These are phyloP conservation scores for Agonopterix heracliana DNA, from an alignment of 2,888 invertebrate genomes.

Conservation along the genomic window DNA sequence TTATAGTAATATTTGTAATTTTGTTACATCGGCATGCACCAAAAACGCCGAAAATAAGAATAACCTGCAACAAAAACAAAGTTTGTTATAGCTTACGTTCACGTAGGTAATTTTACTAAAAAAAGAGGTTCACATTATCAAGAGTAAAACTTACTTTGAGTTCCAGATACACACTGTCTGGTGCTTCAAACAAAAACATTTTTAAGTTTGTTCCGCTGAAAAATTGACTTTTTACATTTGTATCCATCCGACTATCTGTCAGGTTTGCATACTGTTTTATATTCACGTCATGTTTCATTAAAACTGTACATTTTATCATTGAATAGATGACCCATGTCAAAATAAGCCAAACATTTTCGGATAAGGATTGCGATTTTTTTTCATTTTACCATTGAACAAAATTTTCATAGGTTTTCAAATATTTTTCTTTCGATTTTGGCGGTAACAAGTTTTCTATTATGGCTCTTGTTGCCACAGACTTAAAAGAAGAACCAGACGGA, in stretches of 20 bases:
- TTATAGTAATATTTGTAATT: constrained; percentile 7
- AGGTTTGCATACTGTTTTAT: constrained; percentile 12
- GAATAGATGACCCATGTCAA: constrained; percentile 14
- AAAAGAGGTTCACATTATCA: too few species aligned
- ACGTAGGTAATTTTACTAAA: not conserved
- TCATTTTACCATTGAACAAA: constrained; percentile 11
- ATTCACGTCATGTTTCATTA: constrained; percentile 11
- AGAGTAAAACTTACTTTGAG: too few species aligned
- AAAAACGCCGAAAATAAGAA: constrained; percentile 12
- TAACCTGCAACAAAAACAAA: too few species aligned
- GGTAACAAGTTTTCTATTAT: too few species aligned
- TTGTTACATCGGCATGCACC: constrained; percentile 11
- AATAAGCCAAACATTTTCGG: too few species aligned
- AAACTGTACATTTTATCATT: constrained; percentile 15
- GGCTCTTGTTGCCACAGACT: too few species aligned
- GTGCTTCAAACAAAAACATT: constrained; percentile 16
- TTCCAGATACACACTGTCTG: constrained; percentile 5
- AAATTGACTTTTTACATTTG: constrained; percentile 14
- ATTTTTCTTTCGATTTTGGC: too few species aligned
- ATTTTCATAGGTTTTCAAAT: too few species aligned
- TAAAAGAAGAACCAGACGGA: too few species aligned
- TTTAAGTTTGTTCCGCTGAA: constrained; percentile 12
- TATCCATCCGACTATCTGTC: constrained; percentile 8
- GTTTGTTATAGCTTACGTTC: not conserved
- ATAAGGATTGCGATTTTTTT: constrained; percentile 7